A percentile compares a stretch with the other conserved stretches of the same genome.
These are phyloP conservation scores for Papilio dardanus DNA, from an alignment of 1,140 invertebrate genomes.

Conservation along the genomic window DNA sequence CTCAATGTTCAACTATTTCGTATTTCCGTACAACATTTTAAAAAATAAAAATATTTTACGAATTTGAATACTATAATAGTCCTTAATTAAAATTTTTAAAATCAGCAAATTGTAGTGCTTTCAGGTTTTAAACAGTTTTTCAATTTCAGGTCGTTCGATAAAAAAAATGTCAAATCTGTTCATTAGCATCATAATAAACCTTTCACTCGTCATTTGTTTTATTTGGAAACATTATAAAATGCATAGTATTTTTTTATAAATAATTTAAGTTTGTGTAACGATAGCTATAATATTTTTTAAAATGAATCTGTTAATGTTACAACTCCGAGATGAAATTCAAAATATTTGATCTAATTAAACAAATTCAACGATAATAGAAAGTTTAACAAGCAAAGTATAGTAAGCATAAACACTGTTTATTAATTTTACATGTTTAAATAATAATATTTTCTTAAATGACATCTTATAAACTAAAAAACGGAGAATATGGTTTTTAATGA, in stretches of 20 bases:
- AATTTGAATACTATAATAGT: not conserved
- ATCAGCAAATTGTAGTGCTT: not conserved
- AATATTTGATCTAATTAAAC: not conserved
- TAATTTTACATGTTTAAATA: no score
- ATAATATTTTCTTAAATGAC: no score
- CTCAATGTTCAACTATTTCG: not conserved
- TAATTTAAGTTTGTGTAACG: not conserved
- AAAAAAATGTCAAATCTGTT: no score
- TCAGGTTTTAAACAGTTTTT: not conserved
- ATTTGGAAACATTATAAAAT: not conserved
- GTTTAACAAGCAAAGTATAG: no score
- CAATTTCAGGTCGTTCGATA: no score
- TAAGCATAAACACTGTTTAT: no score
- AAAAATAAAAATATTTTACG: not conserved
- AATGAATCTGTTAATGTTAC: not conserved
- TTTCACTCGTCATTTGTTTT: not conserved
- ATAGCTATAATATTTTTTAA: not conserved
- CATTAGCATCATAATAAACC: not conserved
- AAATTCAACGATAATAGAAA: not conserved
- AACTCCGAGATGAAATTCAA: not conserved
- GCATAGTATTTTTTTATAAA: no score
- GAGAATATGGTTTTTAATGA: no score
- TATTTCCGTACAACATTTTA: not conserved
- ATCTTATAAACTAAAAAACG: no score
- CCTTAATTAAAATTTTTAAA: not conserved